Evolutionary conservation across 2,888 invertebrate genomes (phyloP), one percentile per base, ranked within the genome.

Genomic region (Sarcophaga caerulescens): DNA sequence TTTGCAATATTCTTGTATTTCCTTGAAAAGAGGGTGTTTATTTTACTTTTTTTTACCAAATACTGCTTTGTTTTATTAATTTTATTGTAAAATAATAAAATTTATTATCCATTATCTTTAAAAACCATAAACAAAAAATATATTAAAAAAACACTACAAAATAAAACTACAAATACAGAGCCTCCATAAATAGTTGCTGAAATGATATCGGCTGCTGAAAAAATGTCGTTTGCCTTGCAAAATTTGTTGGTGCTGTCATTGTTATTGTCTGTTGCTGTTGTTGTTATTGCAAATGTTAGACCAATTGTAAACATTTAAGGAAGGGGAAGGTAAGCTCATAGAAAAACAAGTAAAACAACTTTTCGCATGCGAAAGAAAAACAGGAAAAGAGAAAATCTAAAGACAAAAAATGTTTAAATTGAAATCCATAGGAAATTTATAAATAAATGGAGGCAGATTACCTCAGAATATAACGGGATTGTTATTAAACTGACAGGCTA

Each of bases 171-270:
- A 65, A 66, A 47, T 52, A 52, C 14, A 52, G 44, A 47, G 35
- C 71, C 47, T 65, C 65, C 60, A 71, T 76, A 69, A 70, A 17
- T 52, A 52, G 35, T 35, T 17, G 62, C 23, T 70, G 75, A 70
- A 76, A 57, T 70, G 69, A 76, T 82, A 71, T 47, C 71, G 59
- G 10, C 60, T 10, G 70, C 17, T 19, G 45, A 70, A 75, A 84
- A 75, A 79, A 84, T 79, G 84, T 62, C 70, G 86, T 84, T 86
- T 86, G 81, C 86, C 86, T 86, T 84, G 86, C 84, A 75, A 65
- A 66, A 66, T 21, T 52, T 52, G 12, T 52, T 52, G 2, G 35
- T 35, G 35, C 2, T 35, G 35, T 35, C 35, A 35, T 35, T 17
- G 1, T 52, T 52, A 14, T 14, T 52, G 17, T 14, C 14, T 47